phyloP scores from a whole-genome alignment of 2,888 invertebrate genomes.

The Cephus spinipes region DNA sequence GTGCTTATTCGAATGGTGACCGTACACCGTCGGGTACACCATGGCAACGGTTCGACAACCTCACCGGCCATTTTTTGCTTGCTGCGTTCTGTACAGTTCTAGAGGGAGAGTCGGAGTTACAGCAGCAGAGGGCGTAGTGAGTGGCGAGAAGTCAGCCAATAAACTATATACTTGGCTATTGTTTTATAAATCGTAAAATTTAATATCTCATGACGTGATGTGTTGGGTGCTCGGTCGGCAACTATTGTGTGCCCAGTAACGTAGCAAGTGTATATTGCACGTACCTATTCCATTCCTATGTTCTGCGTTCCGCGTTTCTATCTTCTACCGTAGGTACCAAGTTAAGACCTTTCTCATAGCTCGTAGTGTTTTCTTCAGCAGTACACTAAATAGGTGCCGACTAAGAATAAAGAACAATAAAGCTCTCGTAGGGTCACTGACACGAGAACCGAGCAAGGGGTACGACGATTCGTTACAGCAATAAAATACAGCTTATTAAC shows the following conservation, averaged over 20 bases:
- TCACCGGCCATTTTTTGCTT: constrained; percentile 14
- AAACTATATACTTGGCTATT: constrained; percentile 41
- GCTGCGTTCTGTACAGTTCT: constrained; percentile 16
- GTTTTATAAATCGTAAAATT: constrained; percentile 48
- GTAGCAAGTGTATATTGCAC: constrained; percentile 15
- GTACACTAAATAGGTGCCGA: neutral
- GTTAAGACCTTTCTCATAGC: neutral
- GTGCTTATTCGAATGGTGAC: constrained; percentile 15
- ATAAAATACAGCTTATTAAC: neutral
- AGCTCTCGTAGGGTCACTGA: neutral
- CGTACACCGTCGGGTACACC: neutral
- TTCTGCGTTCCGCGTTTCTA: neutral
- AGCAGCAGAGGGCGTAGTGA: constrained; percentile 20
- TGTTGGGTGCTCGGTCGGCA: constrained; percentile 27
- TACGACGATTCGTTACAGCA: neutral
- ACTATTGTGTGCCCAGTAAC: constrained; percentile 19
- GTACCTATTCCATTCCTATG: neutral
- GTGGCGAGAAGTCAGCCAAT: constrained; percentile 30
- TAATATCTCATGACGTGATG: constrained; percentile 41
- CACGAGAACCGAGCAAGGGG: neutral
- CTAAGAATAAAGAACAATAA: neutral
- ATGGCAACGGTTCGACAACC: constrained; percentile 33
- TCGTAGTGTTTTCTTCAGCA: neutral
- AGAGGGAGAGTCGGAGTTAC: constrained; percentile 23
- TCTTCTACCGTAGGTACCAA: neutral